phyloP scores from a whole-genome alignment of 2,888 invertebrate genomes.

The Drosophila nigritarsus region DNA sequence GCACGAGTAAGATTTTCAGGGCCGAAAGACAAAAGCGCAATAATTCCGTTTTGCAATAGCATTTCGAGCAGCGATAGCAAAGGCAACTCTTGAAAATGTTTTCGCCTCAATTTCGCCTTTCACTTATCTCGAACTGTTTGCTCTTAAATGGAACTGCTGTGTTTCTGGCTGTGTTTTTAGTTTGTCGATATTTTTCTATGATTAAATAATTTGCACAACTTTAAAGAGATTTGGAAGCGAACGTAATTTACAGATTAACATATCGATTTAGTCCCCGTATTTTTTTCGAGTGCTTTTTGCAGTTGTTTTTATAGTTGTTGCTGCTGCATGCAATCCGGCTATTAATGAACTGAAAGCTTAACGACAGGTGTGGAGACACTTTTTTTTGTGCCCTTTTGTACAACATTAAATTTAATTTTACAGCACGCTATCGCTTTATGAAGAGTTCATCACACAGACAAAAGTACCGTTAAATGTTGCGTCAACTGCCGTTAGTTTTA shows the following conservation, averaged over 20 bases:
- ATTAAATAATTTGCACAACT: too few species aligned
- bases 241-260: constrained; percentile 4
- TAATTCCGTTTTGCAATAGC: constrained; percentile 11
- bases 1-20: constrained; percentile 42
- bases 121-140: too few species aligned
- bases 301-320: constrained; percentile 28
- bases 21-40: constrained; percentile 57
- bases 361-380: constrained; percentile 31
- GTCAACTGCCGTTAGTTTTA: constrained; percentile 71
- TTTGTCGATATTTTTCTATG: too few species aligned
- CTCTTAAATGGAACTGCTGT: too few species aligned
- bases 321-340: constrained; percentile 40
- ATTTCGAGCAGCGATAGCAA: constrained; percentile 7
- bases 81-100: constrained; percentile 2
- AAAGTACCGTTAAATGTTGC: constrained; percentile 67
- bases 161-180: too few species aligned
- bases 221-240: constrained; percentile 12
- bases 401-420: constrained; percentile 74
- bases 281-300: constrained; percentile 26
- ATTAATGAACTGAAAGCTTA: constrained; percentile 59
- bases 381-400: constrained; percentile 13
- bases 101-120: constrained; percentile 20
- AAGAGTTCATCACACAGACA: constrained; percentile 51
- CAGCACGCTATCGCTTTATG: constrained; percentile 64
- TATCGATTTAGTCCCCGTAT: not conserved